Conservation (phyloP, 2,888 invertebrate genomes). For the Holacanthella duospinosa region DNA sequence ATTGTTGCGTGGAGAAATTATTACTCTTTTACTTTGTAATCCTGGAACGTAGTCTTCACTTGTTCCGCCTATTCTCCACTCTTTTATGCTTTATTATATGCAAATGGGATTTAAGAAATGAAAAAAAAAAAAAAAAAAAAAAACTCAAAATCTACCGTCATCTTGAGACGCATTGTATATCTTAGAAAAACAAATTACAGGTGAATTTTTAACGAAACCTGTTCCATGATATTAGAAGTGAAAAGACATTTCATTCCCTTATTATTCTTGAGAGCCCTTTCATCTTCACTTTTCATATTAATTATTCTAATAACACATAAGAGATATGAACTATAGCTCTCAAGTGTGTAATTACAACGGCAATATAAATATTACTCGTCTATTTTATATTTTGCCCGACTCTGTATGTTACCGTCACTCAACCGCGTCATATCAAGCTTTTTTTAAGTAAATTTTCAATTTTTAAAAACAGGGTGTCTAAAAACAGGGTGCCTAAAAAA, state of each 20-base stretch:
- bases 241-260: background rate
- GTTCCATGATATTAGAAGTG: constrained; percentile 8
- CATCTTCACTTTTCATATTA: background rate
- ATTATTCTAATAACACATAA: background rate
- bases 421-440: too few species aligned
- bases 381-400: too few species aligned
- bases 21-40: too few species aligned
- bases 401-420: too few species aligned
- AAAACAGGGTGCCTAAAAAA: too few species aligned
- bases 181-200: constrained; percentile 16
- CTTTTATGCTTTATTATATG: constrained; percentile 28
- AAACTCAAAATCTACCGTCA: background rate
- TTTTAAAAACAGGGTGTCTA: too few species aligned
- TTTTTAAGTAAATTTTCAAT: too few species aligned
- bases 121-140: background rate
- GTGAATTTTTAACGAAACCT: constrained; percentile 11
- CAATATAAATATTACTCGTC: background rate
- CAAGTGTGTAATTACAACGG: background rate
- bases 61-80: constrained; percentile 18
- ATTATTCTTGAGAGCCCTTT: too few species aligned
- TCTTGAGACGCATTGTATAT: too few species aligned
- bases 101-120: constrained; percentile 21
- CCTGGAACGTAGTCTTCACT: background rate
- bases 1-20: background rate
- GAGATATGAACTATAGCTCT: background rate